phyloP scores from a whole-genome alignment of 2,113 vertebrate species.

The Rhabdomys dilectus region DNA sequence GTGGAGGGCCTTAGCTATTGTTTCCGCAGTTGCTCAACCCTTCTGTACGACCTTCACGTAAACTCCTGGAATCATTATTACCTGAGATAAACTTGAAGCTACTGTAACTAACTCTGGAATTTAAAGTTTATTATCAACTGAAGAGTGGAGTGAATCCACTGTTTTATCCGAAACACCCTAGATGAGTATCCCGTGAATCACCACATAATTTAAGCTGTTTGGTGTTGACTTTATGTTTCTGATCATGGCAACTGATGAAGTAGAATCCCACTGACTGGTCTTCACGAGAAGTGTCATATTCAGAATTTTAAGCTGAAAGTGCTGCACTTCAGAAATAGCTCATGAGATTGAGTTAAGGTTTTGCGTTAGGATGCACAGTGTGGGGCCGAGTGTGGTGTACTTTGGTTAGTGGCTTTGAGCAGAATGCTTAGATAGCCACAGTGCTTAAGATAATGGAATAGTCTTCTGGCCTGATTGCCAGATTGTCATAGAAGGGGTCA shows the following conservation, averaged over 20 bases:
- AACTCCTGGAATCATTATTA: neutral
- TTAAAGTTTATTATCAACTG: neutral
- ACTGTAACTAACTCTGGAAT: neutral
- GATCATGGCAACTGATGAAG: neutral
- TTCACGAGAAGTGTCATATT: neutral
- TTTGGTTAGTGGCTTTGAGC: slow-evolving; percentile 4
- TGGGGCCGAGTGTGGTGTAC: neutral
- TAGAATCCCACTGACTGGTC: neutral
- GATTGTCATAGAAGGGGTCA: slow-evolving; percentile 51
- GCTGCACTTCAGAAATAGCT: neutral
- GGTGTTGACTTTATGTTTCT: neutral
- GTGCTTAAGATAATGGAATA: neutral
- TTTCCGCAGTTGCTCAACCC: neutral
- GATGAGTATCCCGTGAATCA: neutral
- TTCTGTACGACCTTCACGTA: neutral
- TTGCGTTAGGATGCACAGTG: neutral
- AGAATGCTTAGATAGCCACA: neutral
- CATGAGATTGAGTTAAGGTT: slow-evolving; percentile 30
- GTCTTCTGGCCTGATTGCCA: slow-evolving; percentile 43
- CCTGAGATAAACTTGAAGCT: neutral
- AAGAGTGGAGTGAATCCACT: neutral
- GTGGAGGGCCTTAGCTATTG: neutral
- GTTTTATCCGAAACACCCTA: neutral
- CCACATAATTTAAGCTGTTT: neutral
- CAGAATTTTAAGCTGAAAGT: slow-evolving; percentile 22